A percentile compares a stretch with the other conserved stretches of the same genome.
phyloP scores from a whole-genome alignment of 2,888 invertebrate species.

The Conistra vaccinii region DNA sequence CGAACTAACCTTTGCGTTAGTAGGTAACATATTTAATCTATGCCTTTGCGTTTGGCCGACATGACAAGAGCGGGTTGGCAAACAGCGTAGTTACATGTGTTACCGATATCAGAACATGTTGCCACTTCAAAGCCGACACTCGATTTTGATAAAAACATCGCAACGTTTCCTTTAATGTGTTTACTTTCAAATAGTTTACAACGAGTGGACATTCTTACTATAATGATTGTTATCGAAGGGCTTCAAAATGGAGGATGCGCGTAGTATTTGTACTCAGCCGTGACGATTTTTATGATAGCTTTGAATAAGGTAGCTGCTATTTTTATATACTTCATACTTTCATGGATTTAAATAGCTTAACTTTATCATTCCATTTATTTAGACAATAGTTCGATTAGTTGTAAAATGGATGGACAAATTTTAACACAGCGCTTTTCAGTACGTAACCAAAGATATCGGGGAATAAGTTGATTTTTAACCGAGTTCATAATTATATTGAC shows the following conservation, averaged over 20 bases:
- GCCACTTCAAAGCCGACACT: constrained; percentile 85
- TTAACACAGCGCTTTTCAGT: no score
- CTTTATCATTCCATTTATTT: constrained; percentile 32
- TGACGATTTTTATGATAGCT: constrained; percentile 61
- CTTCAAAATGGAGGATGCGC: constrained; percentile 55
- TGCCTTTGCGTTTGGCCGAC: constrained; percentile 87
- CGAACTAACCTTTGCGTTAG: constrained; percentile 74
- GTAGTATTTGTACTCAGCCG: constrained; percentile 48
- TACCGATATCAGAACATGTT: constrained; percentile 83
- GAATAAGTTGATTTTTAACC: no score
- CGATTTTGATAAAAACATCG: constrained; percentile 79
- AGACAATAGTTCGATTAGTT: background rate
- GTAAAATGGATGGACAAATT: no score
- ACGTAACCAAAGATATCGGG: no score
- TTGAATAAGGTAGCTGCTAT: constrained; percentile 67
- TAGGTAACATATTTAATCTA: constrained; percentile 77
- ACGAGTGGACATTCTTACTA: constrained; percentile 68
- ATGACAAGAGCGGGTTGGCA: constrained; percentile 80
- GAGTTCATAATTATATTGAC: no score
- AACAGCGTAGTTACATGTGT: constrained; percentile 88
- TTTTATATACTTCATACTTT: constrained; percentile 62
- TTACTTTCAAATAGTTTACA: constrained; percentile 74
- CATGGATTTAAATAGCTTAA: constrained; percentile 34
- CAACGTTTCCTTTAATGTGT: constrained; percentile 83
- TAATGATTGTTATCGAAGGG: constrained; percentile 72